A percentile compares a stretch with the other conserved stretches of the same genome.
These are phyloP conservation scores for Saccostrea echinata DNA, from an alignment of 1,140 invertebrate species.

Conservation along the genomic window DNA sequence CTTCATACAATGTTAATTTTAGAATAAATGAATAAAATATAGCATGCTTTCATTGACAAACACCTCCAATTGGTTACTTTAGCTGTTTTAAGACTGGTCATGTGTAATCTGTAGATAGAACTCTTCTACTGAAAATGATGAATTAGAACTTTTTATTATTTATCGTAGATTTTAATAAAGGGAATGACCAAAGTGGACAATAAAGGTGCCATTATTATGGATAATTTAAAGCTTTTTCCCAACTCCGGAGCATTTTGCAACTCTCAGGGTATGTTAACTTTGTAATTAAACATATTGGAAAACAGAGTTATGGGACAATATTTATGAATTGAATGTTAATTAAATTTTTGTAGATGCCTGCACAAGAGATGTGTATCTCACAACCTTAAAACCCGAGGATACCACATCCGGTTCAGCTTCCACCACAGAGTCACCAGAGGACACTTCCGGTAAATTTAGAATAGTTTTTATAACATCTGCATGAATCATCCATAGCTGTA, in stretches of 20 bases:
- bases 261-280: background rate
- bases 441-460: background rate
- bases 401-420: background rate
- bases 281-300: background rate
- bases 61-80: no score
- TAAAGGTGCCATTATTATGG: background rate
- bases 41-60: no score
- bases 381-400: background rate
- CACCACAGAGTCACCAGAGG: background rate
- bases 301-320: background rate
- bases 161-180: slow-evolving; percentile 7
- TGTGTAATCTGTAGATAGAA: no score
- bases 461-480: no score
- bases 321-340: background rate
- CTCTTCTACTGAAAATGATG: no score
- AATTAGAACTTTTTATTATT: background rate
- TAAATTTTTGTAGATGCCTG: background rate
- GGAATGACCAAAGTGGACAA: background rate
- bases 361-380: background rate
- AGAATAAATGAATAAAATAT: no score
- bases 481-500: no score
- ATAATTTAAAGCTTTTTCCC: slow-evolving; percentile 17
- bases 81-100: no score
- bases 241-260: slow-evolving; percentile 7
- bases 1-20: no score